A percentile compares a stretch with the other conserved stretches of the same genome.
Evolutionary conservation across 2,797 vertebrate species (phyloP).

Genomic region (Danio albolineatus): DNA sequence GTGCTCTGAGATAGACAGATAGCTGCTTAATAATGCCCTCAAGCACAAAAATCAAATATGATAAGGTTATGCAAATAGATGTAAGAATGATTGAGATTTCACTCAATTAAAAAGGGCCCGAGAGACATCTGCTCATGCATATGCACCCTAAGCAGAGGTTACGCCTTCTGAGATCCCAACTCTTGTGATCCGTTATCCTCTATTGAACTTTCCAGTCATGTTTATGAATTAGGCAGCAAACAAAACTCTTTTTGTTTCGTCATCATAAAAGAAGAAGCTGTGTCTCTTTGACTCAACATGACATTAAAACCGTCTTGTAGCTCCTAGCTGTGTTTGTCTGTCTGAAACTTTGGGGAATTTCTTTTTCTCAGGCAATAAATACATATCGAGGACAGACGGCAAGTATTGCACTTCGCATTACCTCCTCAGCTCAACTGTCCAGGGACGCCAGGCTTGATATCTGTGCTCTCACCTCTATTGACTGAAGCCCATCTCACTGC

Average conservation of each 20-base stretch:
- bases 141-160: constrained; percentile 53
- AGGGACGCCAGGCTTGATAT: constrained; percentile 23
- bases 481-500: constrained; percentile 31
- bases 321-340: constrained; percentile 10
- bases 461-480: constrained; percentile 42
- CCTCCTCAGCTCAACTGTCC: constrained; percentile 46
- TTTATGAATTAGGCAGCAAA: background rate
- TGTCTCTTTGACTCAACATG: background rate
- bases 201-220: constrained; percentile 43
- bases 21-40: constrained; percentile 63
- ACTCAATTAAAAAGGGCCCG: constrained; percentile 63
- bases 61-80: constrained; percentile 65
- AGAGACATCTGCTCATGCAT: constrained; percentile 54
- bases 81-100: constrained; percentile 63
- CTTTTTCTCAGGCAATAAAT: constrained; percentile 30
- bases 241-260: background rate
- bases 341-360: constrained; percentile 28
- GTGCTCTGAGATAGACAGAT: constrained; percentile 58
- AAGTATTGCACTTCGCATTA: constrained; percentile 30
- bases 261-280: background rate
- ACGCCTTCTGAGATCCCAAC: constrained; percentile 33
- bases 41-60: constrained; percentile 61
- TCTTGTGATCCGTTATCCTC: constrained; percentile 39
- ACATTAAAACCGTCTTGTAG: constrained; percentile 14
- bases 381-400: constrained; percentile 7